These are phyloP conservation scores for Suricata suricatta DNA, from an alignment of 2,113 vertebrate genomes.

Conservation along the genomic window DNA sequence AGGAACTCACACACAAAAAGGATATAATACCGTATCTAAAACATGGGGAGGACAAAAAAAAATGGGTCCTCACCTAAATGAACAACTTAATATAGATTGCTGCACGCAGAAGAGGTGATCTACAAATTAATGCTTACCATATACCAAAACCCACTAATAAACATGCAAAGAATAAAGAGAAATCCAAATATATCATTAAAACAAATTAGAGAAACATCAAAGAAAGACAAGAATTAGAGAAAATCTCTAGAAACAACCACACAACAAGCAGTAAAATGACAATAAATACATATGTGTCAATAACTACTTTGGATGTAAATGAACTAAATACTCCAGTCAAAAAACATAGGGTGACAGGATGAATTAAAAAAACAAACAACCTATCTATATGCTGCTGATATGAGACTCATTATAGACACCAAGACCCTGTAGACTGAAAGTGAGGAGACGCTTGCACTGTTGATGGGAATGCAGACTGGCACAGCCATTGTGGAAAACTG, in stretches of 20 bases:
- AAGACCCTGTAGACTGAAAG: not conserved
- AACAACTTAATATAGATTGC: too few relatives aligned
- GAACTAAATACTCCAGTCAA: not conserved
- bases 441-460: too few relatives aligned
- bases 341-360: not conserved
- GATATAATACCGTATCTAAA: too few relatives aligned
- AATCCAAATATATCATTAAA: not conserved
- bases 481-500: too few relatives aligned
- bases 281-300: not conserved
- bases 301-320: not conserved
- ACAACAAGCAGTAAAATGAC: not conserved
- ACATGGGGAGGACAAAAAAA: too few relatives aligned
- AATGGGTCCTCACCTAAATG: too few relatives aligned
- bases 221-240: not conserved
- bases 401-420: not conserved
- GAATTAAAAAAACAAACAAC: not conserved
- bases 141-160: not conserved
- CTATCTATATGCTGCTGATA: not conserved
- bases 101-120: too few relatives aligned
- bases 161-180: not conserved
- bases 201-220: not conserved
- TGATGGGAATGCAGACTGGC: too few relatives aligned
- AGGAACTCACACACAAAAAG: too few relatives aligned
- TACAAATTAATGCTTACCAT: too few relatives aligned
- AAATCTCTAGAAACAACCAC: too few relatives aligned